These are phyloP conservation scores for Harpagifer antarcticus DNA, from an alignment of 2,797 vertebrate species.

Conservation along the genomic window DNA sequence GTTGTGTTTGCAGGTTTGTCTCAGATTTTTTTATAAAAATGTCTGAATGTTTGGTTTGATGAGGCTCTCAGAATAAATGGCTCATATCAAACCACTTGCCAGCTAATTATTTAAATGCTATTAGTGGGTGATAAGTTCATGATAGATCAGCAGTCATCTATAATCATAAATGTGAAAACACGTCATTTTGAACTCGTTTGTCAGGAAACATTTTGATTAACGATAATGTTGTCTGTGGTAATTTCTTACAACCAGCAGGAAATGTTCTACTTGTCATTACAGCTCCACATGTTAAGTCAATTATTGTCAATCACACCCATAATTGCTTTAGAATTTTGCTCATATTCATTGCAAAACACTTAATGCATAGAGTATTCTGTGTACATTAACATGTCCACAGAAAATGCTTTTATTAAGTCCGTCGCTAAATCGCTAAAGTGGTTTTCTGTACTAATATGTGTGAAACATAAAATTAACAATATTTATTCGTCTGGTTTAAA, in stretches of 20 bases:
- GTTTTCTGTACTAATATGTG: too few species aligned
- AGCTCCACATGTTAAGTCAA: constrained; percentile 23
- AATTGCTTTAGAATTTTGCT: constrained; percentile 8
- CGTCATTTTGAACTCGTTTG: constrained; percentile 1
- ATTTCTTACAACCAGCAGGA: constrained; percentile 20
- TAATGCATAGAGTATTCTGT: background rate
- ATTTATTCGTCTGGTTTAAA: too few species aligned
- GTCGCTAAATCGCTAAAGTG: background rate
- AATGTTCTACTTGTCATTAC: constrained; percentile 14
- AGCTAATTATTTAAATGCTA: constrained; percentile 7
- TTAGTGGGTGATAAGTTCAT: constrained; percentile 1
- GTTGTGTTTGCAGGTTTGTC: constrained; percentile 42
- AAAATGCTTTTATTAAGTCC: background rate
- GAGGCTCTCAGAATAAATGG: constrained; percentile 27
- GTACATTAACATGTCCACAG: background rate
- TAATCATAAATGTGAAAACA: constrained; percentile 21
- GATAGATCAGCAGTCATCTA: constrained; percentile 15
- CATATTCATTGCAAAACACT: constrained; percentile 16
- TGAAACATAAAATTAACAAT: background rate
- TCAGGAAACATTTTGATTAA: constrained; percentile 6
- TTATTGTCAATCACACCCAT: constrained; percentile 27
- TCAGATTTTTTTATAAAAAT: constrained; percentile 12
- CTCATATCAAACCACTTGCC: constrained; percentile 20
- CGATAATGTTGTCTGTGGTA: background rate
- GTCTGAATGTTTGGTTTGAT: constrained; percentile 33